Conservation (phyloP, 1,140 invertebrate species). For the Camponotus floridanus region DNA sequence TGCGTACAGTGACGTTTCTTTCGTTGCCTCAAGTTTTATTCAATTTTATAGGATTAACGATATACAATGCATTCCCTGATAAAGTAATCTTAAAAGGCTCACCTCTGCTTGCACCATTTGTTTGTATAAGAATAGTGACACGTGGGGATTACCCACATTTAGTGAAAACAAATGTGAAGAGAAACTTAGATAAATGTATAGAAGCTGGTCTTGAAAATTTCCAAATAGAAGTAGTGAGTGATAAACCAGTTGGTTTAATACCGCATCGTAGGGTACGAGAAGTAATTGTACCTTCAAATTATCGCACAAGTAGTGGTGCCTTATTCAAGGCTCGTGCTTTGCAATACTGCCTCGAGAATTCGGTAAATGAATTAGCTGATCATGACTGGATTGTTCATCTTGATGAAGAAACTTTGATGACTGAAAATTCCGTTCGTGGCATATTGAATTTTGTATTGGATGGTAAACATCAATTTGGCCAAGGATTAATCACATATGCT, state of each 20-base stretch:
- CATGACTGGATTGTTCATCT: slow-evolving; percentile 99
- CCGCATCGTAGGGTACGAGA: slow-evolving; percentile 92
- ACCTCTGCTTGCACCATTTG: slow-evolving; percentile 96
- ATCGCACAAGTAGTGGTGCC: slow-evolving; percentile 95
- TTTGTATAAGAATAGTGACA: slow-evolving; percentile 98
- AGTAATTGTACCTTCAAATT: slow-evolving; percentile 94
- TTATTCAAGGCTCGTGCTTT: slow-evolving; percentile 98
- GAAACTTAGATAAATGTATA: slow-evolving; percentile 96
- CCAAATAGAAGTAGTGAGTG: slow-evolving; percentile 98
- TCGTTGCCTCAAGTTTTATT: slow-evolving; percentile 96
- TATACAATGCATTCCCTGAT: slow-evolving; percentile 98
- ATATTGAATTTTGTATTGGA: slow-evolving; percentile 98
- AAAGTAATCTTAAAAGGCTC: slow-evolving; percentile 96
- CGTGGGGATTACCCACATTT: slow-evolving; percentile 97
- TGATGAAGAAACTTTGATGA: slow-evolving; percentile 98
- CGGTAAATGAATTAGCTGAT: slow-evolving; percentile 94
- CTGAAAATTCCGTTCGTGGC: slow-evolving; percentile 95
- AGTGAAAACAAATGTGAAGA: slow-evolving; percentile 94
- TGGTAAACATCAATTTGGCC: slow-evolving; percentile 98
- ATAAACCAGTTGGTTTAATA: slow-evolving; percentile 93
- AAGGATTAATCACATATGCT: slow-evolving; percentile 99
- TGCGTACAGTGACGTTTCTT: slow-evolving; percentile 94
- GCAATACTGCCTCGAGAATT: slow-evolving; percentile 98
- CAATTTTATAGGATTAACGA: slow-evolving; percentile 95
- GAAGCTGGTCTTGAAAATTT: slow-evolving; percentile 98